A percentile compares a stretch with the other conserved stretches of the same genome.
Evolutionary conservation across 2,797 vertebrate genomes (phyloP).

Genomic region (Paguma larvata): DNA sequence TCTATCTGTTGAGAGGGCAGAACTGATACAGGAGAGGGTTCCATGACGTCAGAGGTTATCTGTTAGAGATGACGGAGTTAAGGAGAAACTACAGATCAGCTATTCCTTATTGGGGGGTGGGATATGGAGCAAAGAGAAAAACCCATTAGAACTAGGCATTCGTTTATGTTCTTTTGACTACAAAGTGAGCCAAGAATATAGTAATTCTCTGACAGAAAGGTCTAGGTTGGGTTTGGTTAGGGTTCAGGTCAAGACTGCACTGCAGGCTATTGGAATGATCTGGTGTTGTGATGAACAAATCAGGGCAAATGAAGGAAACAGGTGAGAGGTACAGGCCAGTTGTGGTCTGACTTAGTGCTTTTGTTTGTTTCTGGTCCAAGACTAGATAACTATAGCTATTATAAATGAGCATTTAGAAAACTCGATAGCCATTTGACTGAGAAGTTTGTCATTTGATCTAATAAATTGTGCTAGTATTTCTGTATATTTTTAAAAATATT

Average conservation of each 20-base stretch:
- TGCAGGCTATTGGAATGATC: background rate
- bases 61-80: background rate
- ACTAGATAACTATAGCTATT: conserved; percentile 1
- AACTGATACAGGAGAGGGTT: conserved; percentile 32
- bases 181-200: background rate
- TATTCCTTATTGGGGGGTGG: background rate
- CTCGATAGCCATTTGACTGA: background rate
- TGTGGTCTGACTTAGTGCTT: conserved; percentile 3
- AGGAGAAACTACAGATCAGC: conserved; percentile 5
- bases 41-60: conserved; percentile 25
- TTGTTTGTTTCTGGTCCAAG: background rate
- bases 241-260: background rate
- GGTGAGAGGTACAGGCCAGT: background rate
- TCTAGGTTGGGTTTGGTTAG: background rate
- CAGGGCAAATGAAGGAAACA: background rate
- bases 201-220: conserved; percentile 47
- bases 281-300: conserved; percentile 45
- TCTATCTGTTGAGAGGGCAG: conserved; percentile 10
- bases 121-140: conserved; percentile 34
- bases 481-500: conserved; percentile 16
- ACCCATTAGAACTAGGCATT: background rate
- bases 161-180: conserved; percentile 20
- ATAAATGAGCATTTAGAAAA: conserved; percentile 31
- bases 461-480: background rate
- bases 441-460: conserved; percentile 13